Evolutionary conservation across 2,113 vertebrate species (phyloP).

Genomic region (Probosciger aterrimus): DNA sequence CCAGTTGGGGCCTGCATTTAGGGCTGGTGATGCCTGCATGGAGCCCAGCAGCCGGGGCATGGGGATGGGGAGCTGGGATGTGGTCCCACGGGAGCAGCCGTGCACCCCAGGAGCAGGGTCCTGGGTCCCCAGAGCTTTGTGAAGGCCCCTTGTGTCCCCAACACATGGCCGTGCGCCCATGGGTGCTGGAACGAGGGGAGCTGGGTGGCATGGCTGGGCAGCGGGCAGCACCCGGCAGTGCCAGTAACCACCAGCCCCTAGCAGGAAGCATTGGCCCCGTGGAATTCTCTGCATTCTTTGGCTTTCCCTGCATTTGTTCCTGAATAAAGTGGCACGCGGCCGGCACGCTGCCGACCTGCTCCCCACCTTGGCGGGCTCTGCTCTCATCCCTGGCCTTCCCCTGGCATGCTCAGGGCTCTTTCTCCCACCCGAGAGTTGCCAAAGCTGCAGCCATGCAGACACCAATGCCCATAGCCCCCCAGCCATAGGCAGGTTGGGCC

Average conservation of each 20-base stretch:
- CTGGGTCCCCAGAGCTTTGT: background rate
- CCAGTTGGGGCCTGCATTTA: background rate
- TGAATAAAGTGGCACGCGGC: background rate
- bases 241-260: background rate
- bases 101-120: too few species aligned
- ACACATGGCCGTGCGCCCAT: too few species aligned
- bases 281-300: constrained; percentile 38
- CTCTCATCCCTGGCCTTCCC: background rate
- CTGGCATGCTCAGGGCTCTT: background rate
- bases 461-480: accelerated
- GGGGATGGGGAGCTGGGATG: accelerated
- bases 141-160: background rate
- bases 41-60: background rate
- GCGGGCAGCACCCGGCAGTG: background rate
- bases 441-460: accelerated
- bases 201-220: background rate
- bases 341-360: accelerated
- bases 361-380: background rate
- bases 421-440: accelerated
- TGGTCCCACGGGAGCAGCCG: accelerated
- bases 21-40: too few species aligned
- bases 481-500: accelerated
- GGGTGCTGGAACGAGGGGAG: background rate
- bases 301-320: background rate
- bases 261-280: background rate